Evolutionary conservation across 2,888 invertebrate genomes (phyloP), one percentile per base, ranked within the genome.

Genomic region (Blera fallax): DNA sequence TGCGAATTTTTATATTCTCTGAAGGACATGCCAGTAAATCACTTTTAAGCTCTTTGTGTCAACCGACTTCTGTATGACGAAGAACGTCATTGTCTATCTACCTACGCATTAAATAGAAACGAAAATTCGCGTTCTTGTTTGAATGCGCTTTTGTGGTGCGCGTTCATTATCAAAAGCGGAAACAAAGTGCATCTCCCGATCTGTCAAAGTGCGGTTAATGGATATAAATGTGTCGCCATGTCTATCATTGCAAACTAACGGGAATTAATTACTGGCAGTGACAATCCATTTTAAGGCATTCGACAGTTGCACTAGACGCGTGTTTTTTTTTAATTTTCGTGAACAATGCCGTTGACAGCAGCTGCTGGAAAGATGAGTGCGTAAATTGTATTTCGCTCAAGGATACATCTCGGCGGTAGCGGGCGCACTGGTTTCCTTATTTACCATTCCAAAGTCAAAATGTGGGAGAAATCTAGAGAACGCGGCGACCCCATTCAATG

Each of bases 391-490:
- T 54, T 52, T 60, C 37, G 10, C 32, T 76, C 60, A 69, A 78
- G 69, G 69, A 70, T 52, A 27, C 50, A 58, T 40, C 37, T 29
- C 32, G 27, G 29, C 32, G 79, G 6, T 3, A 3, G 3, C n/a
- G 3, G 1, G 43, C 24, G 45, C 48, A 62, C 11, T 64, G 74
- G 58, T 84, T 84, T 84, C 84, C 84, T 84, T 80, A 70, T 84
- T 80, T 69, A 70, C 74, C 64, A 50, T 50, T 21, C 74, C 84
- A 84, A 84, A 84, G 84, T 70, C 84, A 70, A 84, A 84, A 84
- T 84, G 84, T 84, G 84, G 84, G 84, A 84, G 84, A 80, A 70
- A 60, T 84, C 56, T 74, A 52, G 69, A 70, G 34, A 84, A 76
- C 52, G 64, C 50, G 80, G 64, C 50, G 80, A 84, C 84, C 84